Evolutionary conservation across 1,140 invertebrate genomes (phyloP), one percentile per base, ranked within the genome.

Genomic region (Argopecten irradians): DNA sequence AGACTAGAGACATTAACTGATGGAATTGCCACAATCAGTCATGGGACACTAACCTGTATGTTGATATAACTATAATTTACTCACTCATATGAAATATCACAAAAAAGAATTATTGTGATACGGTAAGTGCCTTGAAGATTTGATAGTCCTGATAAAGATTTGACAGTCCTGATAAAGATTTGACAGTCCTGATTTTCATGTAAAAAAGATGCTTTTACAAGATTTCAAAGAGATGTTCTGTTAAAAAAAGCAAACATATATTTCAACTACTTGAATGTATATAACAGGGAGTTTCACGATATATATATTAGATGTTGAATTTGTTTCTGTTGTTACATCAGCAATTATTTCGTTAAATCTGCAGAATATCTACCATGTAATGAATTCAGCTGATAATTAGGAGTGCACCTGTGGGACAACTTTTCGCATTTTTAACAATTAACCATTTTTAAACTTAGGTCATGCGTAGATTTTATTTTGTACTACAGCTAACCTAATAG

Each of bases 401-500:
- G 22, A 71, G 8, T 71, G 55, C 55, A 71, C 55, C 55, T 71
- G 55, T 71, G 55, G 55, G 55, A 71, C 55, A 71, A 71, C 1
- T 28, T n/a, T 71, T 2, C 55, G 28, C 22, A 16, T 71, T 71
- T 71, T 71, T 71, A 71, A 71, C 55, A 71, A 71, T 71, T 71
- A 71, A 71, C 55, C n/a, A 71, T 71, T 71, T 71, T 71, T 28
- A 71, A 71, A 71, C 55, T 71, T 71, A 71, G 55, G 55, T 71
- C 55, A 71, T 71, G 55, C 55, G 16, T 22, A 71, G 55, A 71
- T 71, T 71, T 71, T 71, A 28, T 71, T 28, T 71, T 28, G 16
- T 71, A n/a, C 28, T 71, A 71, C n/a, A n/a, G 13, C 55, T 71
- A 71, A 71, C 55, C n/a, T 71, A 71, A n/a, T 71, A 71, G 55